Conservation (phyloP, 2,113 vertebrate species). For the Bostrychus sinensis region DNA sequence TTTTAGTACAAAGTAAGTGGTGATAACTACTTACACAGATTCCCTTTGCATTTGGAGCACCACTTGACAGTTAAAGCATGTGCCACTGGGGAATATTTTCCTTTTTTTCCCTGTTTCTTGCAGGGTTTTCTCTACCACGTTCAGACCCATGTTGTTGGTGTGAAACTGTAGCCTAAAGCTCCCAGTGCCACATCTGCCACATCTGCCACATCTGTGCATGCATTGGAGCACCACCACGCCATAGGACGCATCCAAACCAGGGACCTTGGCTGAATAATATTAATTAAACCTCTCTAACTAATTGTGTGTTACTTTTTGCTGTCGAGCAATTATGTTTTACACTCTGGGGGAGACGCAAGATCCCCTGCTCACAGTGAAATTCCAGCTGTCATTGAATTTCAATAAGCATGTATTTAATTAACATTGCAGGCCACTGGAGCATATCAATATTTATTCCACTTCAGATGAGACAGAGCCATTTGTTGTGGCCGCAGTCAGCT, state of each 20-base stretch:
- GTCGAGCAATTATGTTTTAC: constrained; percentile 78
- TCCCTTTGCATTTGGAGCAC: too few species aligned
- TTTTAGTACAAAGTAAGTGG: too few species aligned
- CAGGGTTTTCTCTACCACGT: constrained; percentile 23
- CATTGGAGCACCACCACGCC: constrained; percentile 21
- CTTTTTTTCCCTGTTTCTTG: neutral
- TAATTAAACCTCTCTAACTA: constrained; percentile 79
- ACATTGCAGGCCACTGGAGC: constrained; percentile 76
- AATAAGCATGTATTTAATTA: constrained; percentile 82
- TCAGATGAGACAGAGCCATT: constrained; percentile 51
- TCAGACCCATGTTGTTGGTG: constrained; percentile 25
- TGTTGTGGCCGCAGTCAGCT: constrained; percentile 46
- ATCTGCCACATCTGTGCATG: constrained; percentile 19
- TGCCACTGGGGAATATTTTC: constrained; percentile 1
- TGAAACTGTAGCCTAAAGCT: constrained; percentile 43
- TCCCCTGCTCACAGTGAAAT: constrained; percentile 69
- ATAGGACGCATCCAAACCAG: constrained; percentile 51
- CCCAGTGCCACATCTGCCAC: constrained; percentile 45
- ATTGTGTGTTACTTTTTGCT: constrained; percentile 79
- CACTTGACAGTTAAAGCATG: too few species aligned
- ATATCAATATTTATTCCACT: constrained; percentile 73
- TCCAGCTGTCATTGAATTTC: constrained; percentile 81
- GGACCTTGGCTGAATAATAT: constrained; percentile 72
- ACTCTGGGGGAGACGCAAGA: constrained; percentile 67
- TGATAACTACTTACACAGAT: too few species aligned